Percentiles rank a stretch among this genome's conserved stretches.
Conservation (phyloP, 2,888 invertebrate genomes). For the Torymus aiolomorphi region DNA sequence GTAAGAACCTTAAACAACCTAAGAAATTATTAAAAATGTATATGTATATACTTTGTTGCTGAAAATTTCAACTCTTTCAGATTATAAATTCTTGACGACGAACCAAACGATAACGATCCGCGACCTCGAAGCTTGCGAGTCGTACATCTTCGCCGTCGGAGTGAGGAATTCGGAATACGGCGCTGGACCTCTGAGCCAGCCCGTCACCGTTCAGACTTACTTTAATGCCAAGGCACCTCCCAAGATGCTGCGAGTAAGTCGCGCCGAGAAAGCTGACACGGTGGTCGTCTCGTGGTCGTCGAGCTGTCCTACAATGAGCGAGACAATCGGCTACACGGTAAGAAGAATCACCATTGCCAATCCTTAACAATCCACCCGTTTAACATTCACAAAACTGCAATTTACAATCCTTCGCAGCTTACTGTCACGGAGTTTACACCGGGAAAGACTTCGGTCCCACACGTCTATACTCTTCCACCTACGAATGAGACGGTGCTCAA, state of each 20-base stretch:
- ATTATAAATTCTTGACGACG: conserved; percentile 76
- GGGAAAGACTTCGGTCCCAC: conserved; percentile 71
- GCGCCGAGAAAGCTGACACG: conserved; percentile 71
- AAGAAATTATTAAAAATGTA: too few species aligned
- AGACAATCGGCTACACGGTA: conserved; percentile 80
- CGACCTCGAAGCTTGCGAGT: conserved; percentile 84
- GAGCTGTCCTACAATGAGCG: conserved; percentile 79
- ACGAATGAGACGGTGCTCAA: conserved; percentile 77
- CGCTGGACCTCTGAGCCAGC: conserved; percentile 80
- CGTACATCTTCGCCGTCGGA: conserved; percentile 84
- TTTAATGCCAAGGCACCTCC: conserved; percentile 83
- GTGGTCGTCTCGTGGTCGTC: conserved; percentile 85
- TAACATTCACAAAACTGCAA: conserved; percentile 25
- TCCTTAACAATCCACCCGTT: not conserved
- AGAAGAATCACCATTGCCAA: conserved; percentile 63
- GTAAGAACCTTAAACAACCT: conserved; percentile 63
- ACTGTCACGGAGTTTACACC: conserved; percentile 76
- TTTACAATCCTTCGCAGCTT: conserved; percentile 73
- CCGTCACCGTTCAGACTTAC: conserved; percentile 79
- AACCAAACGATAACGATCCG: conserved; percentile 79
- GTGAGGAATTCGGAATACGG: conserved; percentile 80
- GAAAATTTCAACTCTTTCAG: conserved; percentile 65
- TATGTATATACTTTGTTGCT: not conserved
- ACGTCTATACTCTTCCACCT: conserved; percentile 76
- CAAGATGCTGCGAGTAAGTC: conserved; percentile 79